Evolutionary conservation across 2,888 invertebrate species (phyloP), one percentile per base, ranked within the genome.

Genomic region (Apantesis nais): DNA sequence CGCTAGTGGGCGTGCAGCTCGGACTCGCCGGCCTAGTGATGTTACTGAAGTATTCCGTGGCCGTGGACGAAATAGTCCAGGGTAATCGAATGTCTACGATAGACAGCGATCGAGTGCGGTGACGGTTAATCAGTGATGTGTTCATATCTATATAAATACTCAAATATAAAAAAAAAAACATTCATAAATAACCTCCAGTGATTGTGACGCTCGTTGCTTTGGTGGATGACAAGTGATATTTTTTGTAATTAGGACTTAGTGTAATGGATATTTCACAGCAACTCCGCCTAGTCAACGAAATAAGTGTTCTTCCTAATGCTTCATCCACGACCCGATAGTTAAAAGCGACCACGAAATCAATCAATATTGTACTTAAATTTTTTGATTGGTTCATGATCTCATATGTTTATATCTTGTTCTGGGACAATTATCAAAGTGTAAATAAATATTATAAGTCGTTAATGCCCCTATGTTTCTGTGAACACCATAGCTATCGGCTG

Each of bases 261-360:
- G 31, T 70, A 84, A 83, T 84, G 81, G 83, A 81, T 83, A 67
- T 63, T 48, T 83, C 83, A 85, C 87, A 88, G 89, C 88, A 88
- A 88, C 89, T 91, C 93, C 93, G 93, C 93, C 94, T 94, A 94
- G 93, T 93, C 93, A 92, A 90, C 88, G 89, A 89, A 87, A 87
- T 88, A 76, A 87, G 87, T 90, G 89, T 89, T 84, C 83, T 81
- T 73, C 73, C 70, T 74, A 69, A 63, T 64, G 74, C 77, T 77
- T 77, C 71, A 71, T 62, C 58, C 67, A 70, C 71, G 66, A 66
- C 65, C 63, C 67, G 70, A 74, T 72, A 73, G 71, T 74, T 75
- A 70, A 76, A 69, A 66, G 16, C 41, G 62, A 55, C 52, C 72
- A 73, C 58, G 75, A 70, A 78, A 74, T 73, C 78, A 82, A 78